Base-by-base conservation (phyloP, 1,140 invertebrate genomes). In the Phthorimaea operculella region DNA sequence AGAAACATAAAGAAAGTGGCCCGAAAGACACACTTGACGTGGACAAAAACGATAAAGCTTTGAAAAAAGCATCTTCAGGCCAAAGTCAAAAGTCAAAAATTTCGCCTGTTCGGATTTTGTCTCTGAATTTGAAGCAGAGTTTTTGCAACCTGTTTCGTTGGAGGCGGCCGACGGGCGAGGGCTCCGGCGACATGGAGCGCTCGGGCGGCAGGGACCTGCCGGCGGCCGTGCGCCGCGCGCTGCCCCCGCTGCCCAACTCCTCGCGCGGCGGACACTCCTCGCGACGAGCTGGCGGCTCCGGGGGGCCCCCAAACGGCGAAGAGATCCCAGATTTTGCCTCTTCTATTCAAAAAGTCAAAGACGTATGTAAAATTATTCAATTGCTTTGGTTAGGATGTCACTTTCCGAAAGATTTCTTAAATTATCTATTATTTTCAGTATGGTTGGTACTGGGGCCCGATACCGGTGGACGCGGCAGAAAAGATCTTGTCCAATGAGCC, bases 381-480 rank as follows among this genome's bases (percentile, higher is more conserved):
- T 9, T 3, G 10, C 10, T 12, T 39, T 5, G 3, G 3, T 39
- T 39, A 5, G 10, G 36, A 4, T 39, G 36, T 39, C 3, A 5
- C 10, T 39, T 39, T 4, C 10, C 10, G 10, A 39, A 39, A 39
- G 36, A 28, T 28, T 28, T 28, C 21, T 28, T 39, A 39, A 39
- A 12, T 45, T 34, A 21, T 42, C 45, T 44, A 52, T 60, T 49
- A 55, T 62, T 54, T 55, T 55, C 74, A 98, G 96, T 96, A 94
- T 85, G 96, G 95, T 44, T 98, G 97, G 97, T 99, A 99, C 83
- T 99, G 97, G 97, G 97, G 97, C 64, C 96, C 97, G 45, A 90
- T 99, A 70, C 96, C 94, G 54, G 94, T 96, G 50, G 95, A 97
- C 83, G 92, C 93, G 56, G 97, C 97, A 0, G 97, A 98, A 80